phyloP scores from a whole-genome alignment of 2,888 invertebrate species.

The Caenorhabditis sp. region DNA sequence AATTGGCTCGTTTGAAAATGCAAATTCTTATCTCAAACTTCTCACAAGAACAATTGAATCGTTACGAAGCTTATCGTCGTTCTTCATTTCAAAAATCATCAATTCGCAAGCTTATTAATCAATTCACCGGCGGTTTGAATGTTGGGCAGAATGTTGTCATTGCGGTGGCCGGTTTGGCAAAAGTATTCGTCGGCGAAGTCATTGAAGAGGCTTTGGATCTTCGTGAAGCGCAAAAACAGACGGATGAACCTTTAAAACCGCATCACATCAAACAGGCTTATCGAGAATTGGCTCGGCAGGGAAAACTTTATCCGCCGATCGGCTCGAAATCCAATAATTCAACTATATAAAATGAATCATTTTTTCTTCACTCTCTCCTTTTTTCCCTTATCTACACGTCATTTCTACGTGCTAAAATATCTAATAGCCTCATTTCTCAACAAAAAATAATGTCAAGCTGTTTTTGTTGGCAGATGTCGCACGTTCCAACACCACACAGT shows the following conservation, averaged over 20 bases:
- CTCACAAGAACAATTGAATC: constrained; percentile 93
- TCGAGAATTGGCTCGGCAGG: constrained; percentile 49
- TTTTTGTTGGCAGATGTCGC: constrained; percentile 2
- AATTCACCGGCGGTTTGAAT: constrained; percentile 84
- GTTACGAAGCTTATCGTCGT: constrained; percentile 97
- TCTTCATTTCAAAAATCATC: constrained; percentile 49
- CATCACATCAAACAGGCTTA: constrained; percentile 55
- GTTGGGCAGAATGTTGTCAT: constrained; percentile 98
- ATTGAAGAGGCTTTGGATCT: constrained; percentile 83
- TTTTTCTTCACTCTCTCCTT: no score
- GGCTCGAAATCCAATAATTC: constrained; percentile 12
- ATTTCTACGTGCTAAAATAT: not conserved
- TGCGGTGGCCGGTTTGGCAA: constrained; percentile 98
- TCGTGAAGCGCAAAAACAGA: constrained; percentile 17
- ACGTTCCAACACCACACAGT: constrained; percentile 38
- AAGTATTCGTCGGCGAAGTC: constrained; percentile 95
- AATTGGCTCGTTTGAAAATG: constrained; percentile 53
- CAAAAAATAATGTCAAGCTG: not conserved
- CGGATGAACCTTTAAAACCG: constrained; percentile 48
- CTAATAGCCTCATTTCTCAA: not conserved
- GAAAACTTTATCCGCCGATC: constrained; percentile 64
- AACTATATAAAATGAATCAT: not conserved
- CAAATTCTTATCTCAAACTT: constrained; percentile 93
- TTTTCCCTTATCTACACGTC: not conserved
- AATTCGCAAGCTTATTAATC: constrained; percentile 83